Base-by-base conservation (phyloP, 2,797 vertebrate genomes). In the Ammospiza maritima region DNA sequence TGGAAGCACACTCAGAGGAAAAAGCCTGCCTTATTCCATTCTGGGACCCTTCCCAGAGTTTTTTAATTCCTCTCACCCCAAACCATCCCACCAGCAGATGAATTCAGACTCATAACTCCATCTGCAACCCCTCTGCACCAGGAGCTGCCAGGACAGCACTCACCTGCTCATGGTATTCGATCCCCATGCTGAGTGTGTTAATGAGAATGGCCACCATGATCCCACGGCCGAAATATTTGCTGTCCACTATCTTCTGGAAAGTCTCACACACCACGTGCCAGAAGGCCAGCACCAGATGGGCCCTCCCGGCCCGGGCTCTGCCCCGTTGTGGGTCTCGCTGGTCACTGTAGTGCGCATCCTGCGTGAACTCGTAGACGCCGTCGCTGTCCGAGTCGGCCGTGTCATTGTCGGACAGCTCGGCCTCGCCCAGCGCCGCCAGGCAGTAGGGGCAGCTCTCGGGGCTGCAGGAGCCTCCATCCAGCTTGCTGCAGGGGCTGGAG, bases 181-280 rank as follows among this genome's bases (percentile, higher is more conserved):
- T 99, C 32, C 98, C 98, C 98, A 99, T 99, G 98, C 98, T 99
- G 86, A 99, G 98, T 0, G 98, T 99, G 94, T 99, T 99, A 93
- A 99, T 98, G 82, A 99, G 98, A 93, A 99, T 99, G 83, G 98
- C 98, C 16, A 99, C 98, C 98, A 99, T 99, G 96, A 99, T 99
- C 61, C 98, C 98, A 22, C 98, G 98, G 54, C 98, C 98, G 3
- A 99, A 99, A 93, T 99, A 99, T 83, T 99, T 99, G 98, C 98
- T 99, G 97, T 99, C 98, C 91, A 99, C 98, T 1, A 99, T 99
- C 96, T 99, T 99, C 34, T 93, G 97, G 93, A 99, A 99, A 2
- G 99, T 99, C 93, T 99, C 98, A 2, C 99, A 99, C 96, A 99
- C 98, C 93, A 99, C 94, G 11, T 98, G 98, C 99, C 99, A 99